Evolutionary conservation across 1,140 invertebrate species (phyloP).

Genomic region (Drosophila yakuba): DNA sequence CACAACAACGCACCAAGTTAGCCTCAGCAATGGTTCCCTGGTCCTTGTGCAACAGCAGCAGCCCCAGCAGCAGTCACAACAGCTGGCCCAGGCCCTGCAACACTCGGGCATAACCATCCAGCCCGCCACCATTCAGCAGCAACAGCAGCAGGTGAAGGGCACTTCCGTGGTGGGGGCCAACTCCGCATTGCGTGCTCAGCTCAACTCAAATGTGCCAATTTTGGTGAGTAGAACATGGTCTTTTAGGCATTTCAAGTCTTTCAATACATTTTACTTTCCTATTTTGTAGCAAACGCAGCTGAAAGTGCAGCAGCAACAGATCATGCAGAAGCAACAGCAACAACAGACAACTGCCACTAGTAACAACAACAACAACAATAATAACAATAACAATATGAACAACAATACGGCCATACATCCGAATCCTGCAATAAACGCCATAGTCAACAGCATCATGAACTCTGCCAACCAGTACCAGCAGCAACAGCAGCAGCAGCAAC

Average conservation of each 20-base stretch:
- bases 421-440: slow-evolving; percentile 91
- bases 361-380: slow-evolving; percentile 47
- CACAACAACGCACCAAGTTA: slow-evolving; percentile 78
- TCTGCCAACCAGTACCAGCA: slow-evolving; percentile 91
- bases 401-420: slow-evolving; percentile 87
- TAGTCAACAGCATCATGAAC: slow-evolving; percentile 92
- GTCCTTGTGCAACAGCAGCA: slow-evolving; percentile 86
- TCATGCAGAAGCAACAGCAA: slow-evolving; percentile 62
- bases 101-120: slow-evolving; percentile 81
- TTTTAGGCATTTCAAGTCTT: not conserved
- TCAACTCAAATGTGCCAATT: slow-evolving; percentile 86
- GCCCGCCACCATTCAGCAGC: slow-evolving; percentile 68
- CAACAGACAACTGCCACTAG: slow-evolving; percentile 54
- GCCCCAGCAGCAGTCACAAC: slow-evolving; percentile 63
- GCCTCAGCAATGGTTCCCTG: slow-evolving; percentile 86
- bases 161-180: slow-evolving; percentile 66
- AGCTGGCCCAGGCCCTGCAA: slow-evolving; percentile 66
- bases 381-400: slow-evolving; percentile 63
- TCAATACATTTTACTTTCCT: not conserved
- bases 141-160: slow-evolving; percentile 59
- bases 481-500: slow-evolving; percentile 86
- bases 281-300: slow-evolving; percentile 86
- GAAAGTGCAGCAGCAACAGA: slow-evolving; percentile 84
- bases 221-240: slow-evolving; percentile 79
- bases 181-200: slow-evolving; percentile 81